Evolutionary conservation across 2,797 vertebrate genomes (phyloP).

Genomic region (Enoplosus armatus): DNA sequence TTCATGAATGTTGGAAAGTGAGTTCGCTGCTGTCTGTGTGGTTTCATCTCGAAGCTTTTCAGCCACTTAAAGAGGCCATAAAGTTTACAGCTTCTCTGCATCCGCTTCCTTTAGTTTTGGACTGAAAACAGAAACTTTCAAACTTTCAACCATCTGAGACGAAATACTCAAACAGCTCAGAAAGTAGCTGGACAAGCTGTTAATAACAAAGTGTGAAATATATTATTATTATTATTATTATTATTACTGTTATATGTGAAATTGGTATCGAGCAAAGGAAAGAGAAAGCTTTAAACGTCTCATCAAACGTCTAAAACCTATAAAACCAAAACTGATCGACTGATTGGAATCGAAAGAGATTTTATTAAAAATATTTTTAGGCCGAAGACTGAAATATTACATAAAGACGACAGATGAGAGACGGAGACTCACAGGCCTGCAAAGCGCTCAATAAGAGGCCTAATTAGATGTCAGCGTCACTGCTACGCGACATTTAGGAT

Average conservation of each 20-base stretch:
- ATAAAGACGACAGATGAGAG: not conserved
- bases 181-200: too few species aligned
- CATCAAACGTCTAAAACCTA: not conserved
- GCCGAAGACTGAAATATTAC: not conserved
- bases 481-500: not conserved
- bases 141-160: not conserved
- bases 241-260: not conserved
- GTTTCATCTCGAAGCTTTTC: constrained; percentile 7
- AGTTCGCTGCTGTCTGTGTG: not conserved
- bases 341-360: not conserved
- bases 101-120: constrained; percentile 47
- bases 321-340: not conserved
- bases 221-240: not conserved
- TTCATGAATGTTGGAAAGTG: rapidly evolving
- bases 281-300: not conserved
- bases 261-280: not conserved
- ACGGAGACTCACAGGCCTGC: not conserved
- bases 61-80: constrained; percentile 37
- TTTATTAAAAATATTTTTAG: not conserved
- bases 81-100: constrained; percentile 56
- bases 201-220: too few species aligned
- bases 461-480: rapidly evolving
- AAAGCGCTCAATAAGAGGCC: not conserved
- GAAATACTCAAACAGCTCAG: not conserved
- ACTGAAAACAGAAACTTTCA: constrained; percentile 8